phyloP scores from a whole-genome alignment of 2,797 vertebrate genomes.

The Cyclura pinguis region DNA sequence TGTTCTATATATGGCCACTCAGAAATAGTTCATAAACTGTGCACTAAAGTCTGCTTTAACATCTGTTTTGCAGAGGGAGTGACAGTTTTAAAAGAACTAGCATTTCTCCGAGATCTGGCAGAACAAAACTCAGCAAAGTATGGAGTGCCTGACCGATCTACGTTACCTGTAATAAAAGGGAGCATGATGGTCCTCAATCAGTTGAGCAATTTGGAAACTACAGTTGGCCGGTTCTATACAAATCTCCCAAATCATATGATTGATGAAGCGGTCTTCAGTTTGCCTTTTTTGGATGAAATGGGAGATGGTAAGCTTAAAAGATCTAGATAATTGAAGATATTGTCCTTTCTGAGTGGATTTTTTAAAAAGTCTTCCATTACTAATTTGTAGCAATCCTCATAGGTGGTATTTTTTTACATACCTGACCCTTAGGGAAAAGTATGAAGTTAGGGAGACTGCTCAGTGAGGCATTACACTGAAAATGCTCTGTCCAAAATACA shows the following conservation, averaged over 20 bases:
- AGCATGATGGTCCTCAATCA: conserved; percentile 99
- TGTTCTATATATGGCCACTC: background rate
- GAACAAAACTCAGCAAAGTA: conserved; percentile 97
- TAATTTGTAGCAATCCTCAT: fast-evolving
- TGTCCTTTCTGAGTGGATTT: background rate
- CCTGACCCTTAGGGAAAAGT: background rate
- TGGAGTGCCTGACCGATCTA: conserved; percentile 82
- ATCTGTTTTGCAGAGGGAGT: conserved; percentile 88
- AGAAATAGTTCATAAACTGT: background rate
- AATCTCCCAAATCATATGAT: conserved; percentile 99
- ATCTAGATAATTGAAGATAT: fast-evolving
- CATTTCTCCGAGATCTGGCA: conserved; percentile 94
- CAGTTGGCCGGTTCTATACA: conserved; percentile 96
- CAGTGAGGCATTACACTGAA: background rate
- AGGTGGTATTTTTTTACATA: background rate
- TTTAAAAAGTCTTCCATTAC: background rate
- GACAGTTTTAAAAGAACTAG: conserved; percentile 95
- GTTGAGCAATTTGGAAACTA: conserved; percentile 97
- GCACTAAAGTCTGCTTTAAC: background rate
- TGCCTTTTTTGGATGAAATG: conserved; percentile 96
- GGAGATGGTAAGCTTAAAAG: conserved; percentile 87
- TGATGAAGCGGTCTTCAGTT: conserved; percentile 94
- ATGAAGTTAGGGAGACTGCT: background rate
- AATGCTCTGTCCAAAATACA: background rate
- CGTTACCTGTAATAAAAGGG: conserved; percentile 91